Conservation (phyloP, 2,797 vertebrate species). For the Poecilia velifera region DNA sequence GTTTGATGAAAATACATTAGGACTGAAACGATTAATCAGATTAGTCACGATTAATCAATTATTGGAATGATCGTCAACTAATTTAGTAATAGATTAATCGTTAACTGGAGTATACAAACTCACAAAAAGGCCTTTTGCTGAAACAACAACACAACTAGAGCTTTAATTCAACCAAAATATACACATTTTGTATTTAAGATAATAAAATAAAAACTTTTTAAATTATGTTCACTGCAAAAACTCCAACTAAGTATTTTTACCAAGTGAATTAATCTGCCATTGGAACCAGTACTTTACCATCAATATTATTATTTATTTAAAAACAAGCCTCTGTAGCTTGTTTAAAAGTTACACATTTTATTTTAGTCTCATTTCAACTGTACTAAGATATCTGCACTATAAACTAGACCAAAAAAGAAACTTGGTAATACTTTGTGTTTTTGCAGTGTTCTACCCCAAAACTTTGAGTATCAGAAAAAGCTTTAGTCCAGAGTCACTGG, state of each 20-base stretch:
- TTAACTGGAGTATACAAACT: too few relatives aligned
- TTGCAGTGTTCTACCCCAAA: too few relatives aligned
- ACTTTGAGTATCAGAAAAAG: background rate
- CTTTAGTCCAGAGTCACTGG: background rate
- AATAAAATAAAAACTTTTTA: background rate
- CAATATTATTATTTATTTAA: too few relatives aligned
- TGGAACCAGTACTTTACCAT: too few relatives aligned
- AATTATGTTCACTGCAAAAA: background rate
- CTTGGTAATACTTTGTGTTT: too few relatives aligned
- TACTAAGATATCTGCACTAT: too few relatives aligned
- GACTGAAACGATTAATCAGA: background rate
- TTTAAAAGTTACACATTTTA: too few relatives aligned
- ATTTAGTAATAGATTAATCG: background rate
- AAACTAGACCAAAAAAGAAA: too few relatives aligned
- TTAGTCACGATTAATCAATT: background rate
- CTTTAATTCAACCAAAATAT: background rate
- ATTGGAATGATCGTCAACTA: background rate
- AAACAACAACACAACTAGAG: background rate
- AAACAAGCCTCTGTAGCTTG: too few relatives aligned
- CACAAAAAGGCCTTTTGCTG: background rate
- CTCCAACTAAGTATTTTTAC: too few relatives aligned
- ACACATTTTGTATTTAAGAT: background rate
- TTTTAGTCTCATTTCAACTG: too few relatives aligned
- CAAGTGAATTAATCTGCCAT: too few relatives aligned
- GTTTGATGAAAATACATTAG: background rate